A percentile compares a stretch with the other conserved stretches of the same genome.
Evolutionary conservation across 2,113 vertebrate species (phyloP).

Genomic region (Prionailurus viverrinus): DNA sequence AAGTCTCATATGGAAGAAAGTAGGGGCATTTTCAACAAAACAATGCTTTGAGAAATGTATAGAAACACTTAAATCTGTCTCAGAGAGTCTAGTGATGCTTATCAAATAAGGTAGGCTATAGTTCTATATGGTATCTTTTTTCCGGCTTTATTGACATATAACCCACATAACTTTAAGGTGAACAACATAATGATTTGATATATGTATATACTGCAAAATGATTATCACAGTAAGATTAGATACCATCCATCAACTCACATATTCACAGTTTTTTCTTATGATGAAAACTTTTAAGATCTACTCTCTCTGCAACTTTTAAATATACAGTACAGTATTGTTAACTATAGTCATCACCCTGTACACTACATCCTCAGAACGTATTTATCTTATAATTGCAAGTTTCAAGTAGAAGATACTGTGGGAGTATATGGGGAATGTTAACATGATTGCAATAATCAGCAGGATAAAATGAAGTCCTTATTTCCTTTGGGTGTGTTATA

Average conservation of each 20-base stretch:
- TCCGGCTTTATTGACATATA: background rate
- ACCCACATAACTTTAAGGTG: background rate
- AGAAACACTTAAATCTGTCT: background rate
- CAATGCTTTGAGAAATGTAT: background rate
- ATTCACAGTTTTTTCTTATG: background rate
- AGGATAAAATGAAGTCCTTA: background rate
- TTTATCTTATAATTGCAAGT: background rate
- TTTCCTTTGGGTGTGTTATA: background rate
- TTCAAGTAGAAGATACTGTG: background rate
- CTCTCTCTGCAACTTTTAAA: background rate
- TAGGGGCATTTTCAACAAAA: background rate
- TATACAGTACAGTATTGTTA: background rate
- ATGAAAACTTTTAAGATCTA: background rate
- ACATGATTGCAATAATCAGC: background rate
- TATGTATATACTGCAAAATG: background rate
- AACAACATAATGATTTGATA: too few species aligned
- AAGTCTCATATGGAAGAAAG: background rate
- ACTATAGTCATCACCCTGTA: background rate
- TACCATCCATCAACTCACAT: background rate
- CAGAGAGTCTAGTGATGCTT: background rate
- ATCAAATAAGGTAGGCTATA: background rate
- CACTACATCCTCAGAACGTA: background rate
- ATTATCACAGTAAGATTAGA: background rate
- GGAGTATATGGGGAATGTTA: background rate
- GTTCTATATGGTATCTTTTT: background rate